A percentile compares a stretch with the other conserved stretches of the same genome.
Conservation (phyloP, 2,113 vertebrate species). For the Daboia siamensis region DNA sequence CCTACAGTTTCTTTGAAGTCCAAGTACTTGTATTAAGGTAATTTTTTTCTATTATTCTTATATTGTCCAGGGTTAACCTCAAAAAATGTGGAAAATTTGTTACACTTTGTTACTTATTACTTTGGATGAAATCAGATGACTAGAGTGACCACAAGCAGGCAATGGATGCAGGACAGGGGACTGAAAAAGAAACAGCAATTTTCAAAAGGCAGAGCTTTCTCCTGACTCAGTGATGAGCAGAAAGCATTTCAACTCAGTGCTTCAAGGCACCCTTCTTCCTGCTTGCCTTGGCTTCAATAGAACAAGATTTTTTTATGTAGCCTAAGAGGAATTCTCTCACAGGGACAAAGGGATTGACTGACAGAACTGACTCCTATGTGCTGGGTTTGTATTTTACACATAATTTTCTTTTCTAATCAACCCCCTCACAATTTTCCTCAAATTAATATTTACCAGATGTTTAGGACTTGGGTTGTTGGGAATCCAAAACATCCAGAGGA, state of each 20-base stretch:
- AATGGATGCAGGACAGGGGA: background rate
- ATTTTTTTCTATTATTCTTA: background rate
- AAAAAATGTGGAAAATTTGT: background rate
- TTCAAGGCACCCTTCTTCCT: background rate
- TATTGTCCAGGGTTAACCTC: background rate
- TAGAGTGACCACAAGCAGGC: background rate
- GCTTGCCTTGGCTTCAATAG: background rate
- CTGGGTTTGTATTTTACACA: background rate
- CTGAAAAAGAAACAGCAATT: background rate
- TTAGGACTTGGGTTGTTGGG: background rate
- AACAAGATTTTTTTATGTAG: background rate
- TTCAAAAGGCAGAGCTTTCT: background rate
- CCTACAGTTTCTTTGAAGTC: background rate
- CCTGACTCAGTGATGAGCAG: background rate
- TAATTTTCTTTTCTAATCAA: background rate
- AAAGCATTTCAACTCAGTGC: background rate
- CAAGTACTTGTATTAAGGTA: background rate
- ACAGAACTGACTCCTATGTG: background rate
- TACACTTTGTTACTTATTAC: background rate
- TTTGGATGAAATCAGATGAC: background rate
- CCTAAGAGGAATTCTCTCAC: background rate
- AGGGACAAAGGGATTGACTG: background rate
- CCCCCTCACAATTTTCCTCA: background rate
- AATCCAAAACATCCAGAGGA: background rate
- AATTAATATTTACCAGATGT: background rate